Evolutionary conservation across 2,888 invertebrate species (phyloP).

Genomic region (Aplocera efformata): DNA sequence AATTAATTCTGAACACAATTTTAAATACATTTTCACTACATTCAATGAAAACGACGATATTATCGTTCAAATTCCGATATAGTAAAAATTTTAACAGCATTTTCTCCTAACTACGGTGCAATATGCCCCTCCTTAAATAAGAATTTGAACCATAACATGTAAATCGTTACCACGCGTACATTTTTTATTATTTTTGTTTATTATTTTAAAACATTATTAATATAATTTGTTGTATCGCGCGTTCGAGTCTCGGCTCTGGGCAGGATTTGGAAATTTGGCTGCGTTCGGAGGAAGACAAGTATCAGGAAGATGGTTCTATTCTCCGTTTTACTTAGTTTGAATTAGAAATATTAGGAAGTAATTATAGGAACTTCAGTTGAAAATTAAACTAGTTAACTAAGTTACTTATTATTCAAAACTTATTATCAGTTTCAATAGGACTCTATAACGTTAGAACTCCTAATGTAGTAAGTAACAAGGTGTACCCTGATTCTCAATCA

Average conservation of each 20-base stretch:
- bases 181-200: conserved; percentile 74
- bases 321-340: conserved; percentile 22
- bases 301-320: conserved; percentile 52
- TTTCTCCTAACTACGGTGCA: conserved; percentile 50
- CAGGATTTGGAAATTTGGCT: conserved; percentile 47
- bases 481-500: conserved; percentile 68
- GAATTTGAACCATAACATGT: conserved; percentile 42
- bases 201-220: conserved; percentile 78
- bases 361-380: conserved; percentile 44
- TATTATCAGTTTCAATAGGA: conserved; percentile 10
- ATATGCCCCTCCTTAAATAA: conserved; percentile 49
- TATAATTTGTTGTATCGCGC: conserved; percentile 79
- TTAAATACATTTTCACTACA: conserved; percentile 70
- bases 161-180: conserved; percentile 67
- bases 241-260: conserved; percentile 50
- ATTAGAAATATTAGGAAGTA: conserved; percentile 37
- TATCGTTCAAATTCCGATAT: conserved; percentile 48
- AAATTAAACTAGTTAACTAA: conserved; percentile 14
- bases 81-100: conserved; percentile 57
- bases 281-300: conserved; percentile 60
- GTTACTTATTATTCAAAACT: conserved; percentile 5
- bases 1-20: conserved; percentile 66
- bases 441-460: conserved; percentile 24
- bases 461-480: conserved; percentile 41
- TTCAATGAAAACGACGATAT: conserved; percentile 49